A percentile compares a stretch with the other conserved stretches of the same genome.
Evolutionary conservation across 1,140 invertebrate genomes (phyloP).

Genomic region (Ridgeia piscesae): DNA sequence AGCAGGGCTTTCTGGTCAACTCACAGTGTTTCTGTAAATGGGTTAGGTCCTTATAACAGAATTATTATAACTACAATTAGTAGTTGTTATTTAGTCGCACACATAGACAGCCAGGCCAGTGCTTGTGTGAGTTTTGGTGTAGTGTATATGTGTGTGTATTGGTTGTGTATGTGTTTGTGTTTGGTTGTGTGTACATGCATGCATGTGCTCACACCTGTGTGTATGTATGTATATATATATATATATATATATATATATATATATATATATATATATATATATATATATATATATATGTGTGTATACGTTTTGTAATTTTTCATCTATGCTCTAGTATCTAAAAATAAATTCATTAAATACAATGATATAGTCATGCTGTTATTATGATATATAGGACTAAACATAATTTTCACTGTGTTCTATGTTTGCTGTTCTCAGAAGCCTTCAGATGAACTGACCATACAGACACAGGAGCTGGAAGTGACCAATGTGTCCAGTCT

Average conservation of each 20-base stretch:
- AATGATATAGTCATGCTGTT: neutral
- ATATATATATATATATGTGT: neutral
- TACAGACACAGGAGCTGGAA: slow-evolving; percentile 46
- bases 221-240: neutral
- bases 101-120: neutral
- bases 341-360: neutral
- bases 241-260: neutral
- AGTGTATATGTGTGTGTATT: too few species aligned
- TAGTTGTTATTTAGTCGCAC: neutral
- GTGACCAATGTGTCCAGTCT: slow-evolving; percentile 57
- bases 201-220: neutral
- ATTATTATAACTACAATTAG: neutral
- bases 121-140: too few species aligned
- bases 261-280: neutral
- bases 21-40: neutral
- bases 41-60: neutral
- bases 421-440: slow-evolving; percentile 33
- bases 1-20: neutral
- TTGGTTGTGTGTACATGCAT: neutral
- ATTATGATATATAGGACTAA: neutral
- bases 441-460: slow-evolving; percentile 41
- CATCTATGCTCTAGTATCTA: neutral
- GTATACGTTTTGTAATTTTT: neutral
- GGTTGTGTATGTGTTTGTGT: neutral
- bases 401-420: neutral